A percentile compares a stretch with the other conserved stretches of the same genome.
These are phyloP conservation scores for Thyatira batis DNA, from an alignment of 2,888 invertebrate species.

Conservation along the genomic window DNA sequence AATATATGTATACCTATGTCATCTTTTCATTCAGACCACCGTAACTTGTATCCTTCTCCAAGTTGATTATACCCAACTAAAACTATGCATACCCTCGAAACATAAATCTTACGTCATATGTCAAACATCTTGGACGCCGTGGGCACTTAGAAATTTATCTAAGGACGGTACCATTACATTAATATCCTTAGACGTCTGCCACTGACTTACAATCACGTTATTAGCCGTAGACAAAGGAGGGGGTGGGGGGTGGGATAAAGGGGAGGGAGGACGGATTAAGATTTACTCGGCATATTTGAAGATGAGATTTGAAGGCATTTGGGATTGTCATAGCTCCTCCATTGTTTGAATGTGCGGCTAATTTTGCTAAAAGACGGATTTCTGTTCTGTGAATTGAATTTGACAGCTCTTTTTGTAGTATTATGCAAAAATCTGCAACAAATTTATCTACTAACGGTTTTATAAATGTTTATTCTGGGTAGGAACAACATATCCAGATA, in stretches of 20 bases:
- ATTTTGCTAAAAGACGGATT: slow-evolving; percentile 36
- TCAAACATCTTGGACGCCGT: slow-evolving; percentile 20
- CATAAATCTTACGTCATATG: slow-evolving; percentile 26
- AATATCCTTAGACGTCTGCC: slow-evolving; percentile 64
- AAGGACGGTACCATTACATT: slow-evolving; percentile 56
- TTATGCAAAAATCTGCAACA: no score
- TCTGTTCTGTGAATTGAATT: not conserved
- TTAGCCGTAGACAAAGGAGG: slow-evolving; percentile 52
- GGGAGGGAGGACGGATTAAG: slow-evolving; percentile 56
- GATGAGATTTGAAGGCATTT: slow-evolving; percentile 65
- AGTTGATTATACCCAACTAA: not conserved
- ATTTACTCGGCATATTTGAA: slow-evolving; percentile 71
- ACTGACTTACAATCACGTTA: slow-evolving; percentile 57
- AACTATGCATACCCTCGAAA: slow-evolving; percentile 3
- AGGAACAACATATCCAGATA: no score
- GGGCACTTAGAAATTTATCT: slow-evolving; percentile 50
- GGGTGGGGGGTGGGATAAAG: slow-evolving; percentile 13
- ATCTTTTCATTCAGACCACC: no score
- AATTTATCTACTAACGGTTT: no score
- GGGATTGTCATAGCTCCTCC: slow-evolving; percentile 43
- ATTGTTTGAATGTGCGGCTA: slow-evolving; percentile 49
- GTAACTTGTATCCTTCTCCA: no score
- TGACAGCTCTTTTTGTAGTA: not conserved
- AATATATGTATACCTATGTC: no score
- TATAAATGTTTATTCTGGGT: no score